These are phyloP conservation scores for Nymphalis io DNA, from an alignment of 1,140 invertebrate genomes.

Conservation along the genomic window DNA sequence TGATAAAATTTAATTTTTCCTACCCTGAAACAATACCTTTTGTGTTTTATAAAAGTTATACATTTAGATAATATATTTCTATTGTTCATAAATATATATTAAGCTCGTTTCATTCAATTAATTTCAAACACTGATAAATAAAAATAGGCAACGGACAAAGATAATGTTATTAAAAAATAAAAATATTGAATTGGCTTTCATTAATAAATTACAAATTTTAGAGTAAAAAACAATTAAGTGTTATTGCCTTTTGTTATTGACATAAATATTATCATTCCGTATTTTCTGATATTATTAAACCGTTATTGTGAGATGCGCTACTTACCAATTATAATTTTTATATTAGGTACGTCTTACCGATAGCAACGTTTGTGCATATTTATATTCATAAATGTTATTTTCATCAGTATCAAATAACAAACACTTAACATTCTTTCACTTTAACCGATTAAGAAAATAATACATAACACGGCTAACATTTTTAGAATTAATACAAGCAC, in stretches of 20 bases:
- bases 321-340: constrained; percentile 29
- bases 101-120: not conserved
- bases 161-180: not conserved
- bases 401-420: not conserved
- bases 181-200: not conserved
- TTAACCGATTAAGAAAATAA: not conserved
- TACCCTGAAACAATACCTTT: not conserved
- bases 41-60: no score
- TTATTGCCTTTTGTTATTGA: not conserved
- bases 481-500: constrained; percentile 13
- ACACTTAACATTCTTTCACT: not conserved
- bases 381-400: not conserved
- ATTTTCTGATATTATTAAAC: constrained; percentile 9
- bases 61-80: not conserved
- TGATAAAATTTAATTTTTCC: not conserved
- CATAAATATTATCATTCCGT: not conserved
- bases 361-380: not conserved
- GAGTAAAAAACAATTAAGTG: no score
- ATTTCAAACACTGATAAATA: constrained; percentile 13
- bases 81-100: not conserved
- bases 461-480: constrained; percentile 13
- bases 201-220: not conserved
- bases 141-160: constrained; percentile 20
- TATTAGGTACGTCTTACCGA: not conserved
- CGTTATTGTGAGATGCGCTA: constrained; percentile 26